Evolutionary conservation across 1,140 invertebrate genomes (phyloP).

Genomic region (Temnothorax nylanderi): DNA sequence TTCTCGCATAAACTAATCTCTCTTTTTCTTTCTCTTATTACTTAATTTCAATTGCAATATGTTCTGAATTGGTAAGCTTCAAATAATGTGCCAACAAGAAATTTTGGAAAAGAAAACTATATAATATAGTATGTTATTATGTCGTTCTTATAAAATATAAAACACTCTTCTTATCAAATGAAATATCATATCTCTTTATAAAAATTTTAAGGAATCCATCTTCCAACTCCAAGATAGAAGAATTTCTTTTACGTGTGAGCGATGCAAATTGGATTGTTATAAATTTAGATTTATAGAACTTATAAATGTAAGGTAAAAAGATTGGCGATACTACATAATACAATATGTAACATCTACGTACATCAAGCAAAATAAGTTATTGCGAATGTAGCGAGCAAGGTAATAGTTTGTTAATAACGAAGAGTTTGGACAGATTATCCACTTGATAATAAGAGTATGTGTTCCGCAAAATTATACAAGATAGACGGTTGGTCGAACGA

Average conservation of each 20-base stretch:
- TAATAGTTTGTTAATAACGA: neutral
- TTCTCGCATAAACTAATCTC: neutral
- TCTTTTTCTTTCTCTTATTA: neutral
- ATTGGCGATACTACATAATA: neutral
- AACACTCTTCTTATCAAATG: no score
- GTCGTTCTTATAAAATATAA: neutral
- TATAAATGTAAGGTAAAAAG: neutral
- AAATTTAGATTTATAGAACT: neutral
- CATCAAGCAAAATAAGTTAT: neutral
- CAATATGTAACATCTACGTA: neutral
- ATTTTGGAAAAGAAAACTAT: neutral
- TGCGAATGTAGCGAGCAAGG: neutral
- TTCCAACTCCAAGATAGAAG: neutral
- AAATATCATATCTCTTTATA: neutral
- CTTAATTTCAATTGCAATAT: constrained; percentile 5
- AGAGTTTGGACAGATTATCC: constrained; percentile 13
- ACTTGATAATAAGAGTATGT: constrained; percentile 51
- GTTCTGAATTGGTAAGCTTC: neutral
- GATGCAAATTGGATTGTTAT: neutral
- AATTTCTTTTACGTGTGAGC: neutral
- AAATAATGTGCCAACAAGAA: neutral
- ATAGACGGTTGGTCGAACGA: constrained; percentile 10
- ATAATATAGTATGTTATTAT: neutral
- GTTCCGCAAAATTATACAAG: constrained; percentile 53
- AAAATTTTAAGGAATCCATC: neutral